Percentiles rank a stretch among this genome's conserved stretches.
phyloP scores from a whole-genome alignment of 1,140 invertebrate genomes.

The Macrobrachium rosenbergii region DNA sequence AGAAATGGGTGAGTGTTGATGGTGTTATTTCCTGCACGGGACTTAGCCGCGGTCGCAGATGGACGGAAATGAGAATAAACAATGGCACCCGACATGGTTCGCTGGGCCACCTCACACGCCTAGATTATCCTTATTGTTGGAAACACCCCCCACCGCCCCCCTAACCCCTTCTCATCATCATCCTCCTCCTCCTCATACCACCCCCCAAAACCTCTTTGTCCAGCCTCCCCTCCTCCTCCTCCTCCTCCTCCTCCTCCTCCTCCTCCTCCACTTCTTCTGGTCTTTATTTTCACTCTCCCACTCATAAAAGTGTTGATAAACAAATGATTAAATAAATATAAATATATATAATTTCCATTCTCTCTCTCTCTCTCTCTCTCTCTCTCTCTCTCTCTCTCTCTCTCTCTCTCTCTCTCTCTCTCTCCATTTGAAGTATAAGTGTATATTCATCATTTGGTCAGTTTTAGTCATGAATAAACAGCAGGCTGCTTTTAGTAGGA shows the following conservation, averaged over 20 bases:
- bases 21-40: constrained; percentile 16
- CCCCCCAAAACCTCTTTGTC: background rate
- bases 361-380: too few relatives aligned
- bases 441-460: too few relatives aligned
- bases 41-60: constrained; percentile 10
- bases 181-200: background rate
- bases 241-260: background rate
- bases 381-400: too few relatives aligned
- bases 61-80: constrained; percentile 23
- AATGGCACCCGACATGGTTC: background rate
- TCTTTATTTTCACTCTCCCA: background rate
- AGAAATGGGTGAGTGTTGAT: constrained; percentile 13
- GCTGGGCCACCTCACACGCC: background rate
- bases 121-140: background rate
- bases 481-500: too few relatives aligned
- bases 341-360: too few relatives aligned
- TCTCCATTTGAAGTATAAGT: too few relatives aligned
- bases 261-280: background rate
- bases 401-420: too few relatives aligned
- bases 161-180: background rate
- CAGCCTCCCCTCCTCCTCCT: background rate
- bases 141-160: background rate
- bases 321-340: too few relatives aligned
- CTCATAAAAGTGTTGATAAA: too few relatives aligned
- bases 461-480: too few relatives aligned